Conservation (phyloP, 1,140 invertebrate species). For the Carposina sasakii region DNA sequence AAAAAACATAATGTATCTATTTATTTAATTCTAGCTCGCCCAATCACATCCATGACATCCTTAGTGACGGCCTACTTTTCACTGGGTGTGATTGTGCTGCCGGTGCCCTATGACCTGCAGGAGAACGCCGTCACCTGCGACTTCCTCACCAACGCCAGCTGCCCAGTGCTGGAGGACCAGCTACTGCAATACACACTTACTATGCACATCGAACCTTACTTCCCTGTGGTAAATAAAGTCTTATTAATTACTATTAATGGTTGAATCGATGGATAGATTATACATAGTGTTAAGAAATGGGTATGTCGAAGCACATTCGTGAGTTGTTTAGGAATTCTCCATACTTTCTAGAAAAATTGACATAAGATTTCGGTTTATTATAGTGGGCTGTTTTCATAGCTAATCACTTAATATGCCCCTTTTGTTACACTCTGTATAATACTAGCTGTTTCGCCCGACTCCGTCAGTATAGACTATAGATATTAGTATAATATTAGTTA, state of each 20-base stretch:
- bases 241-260: too few species aligned
- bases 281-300: neutral
- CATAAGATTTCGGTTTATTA: neutral
- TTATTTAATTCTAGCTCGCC: constrained; percentile 30
- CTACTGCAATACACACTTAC: constrained; percentile 34
- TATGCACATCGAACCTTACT: constrained; percentile 34
- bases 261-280: neutral
- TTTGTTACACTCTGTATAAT: too few species aligned
- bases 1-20: too few species aligned
- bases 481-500: too few species aligned
- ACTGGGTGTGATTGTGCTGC: constrained; percentile 11
- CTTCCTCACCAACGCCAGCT: constrained; percentile 38
- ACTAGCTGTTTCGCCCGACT: too few species aligned
- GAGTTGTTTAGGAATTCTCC: neutral
- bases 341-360: neutral
- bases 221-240: constrained; percentile 41
- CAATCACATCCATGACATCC: constrained; percentile 27
- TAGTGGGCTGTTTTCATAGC: neutral
- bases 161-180: constrained; percentile 35
- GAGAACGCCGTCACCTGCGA: constrained; percentile 34
- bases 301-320: neutral
- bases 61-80: constrained; percentile 26
- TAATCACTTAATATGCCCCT: neutral
- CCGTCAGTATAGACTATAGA: too few species aligned
- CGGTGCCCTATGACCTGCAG: constrained; percentile 26